Base-by-base conservation (phyloP, 2,797 vertebrate species). In the Gouania willdenowi region DNA sequence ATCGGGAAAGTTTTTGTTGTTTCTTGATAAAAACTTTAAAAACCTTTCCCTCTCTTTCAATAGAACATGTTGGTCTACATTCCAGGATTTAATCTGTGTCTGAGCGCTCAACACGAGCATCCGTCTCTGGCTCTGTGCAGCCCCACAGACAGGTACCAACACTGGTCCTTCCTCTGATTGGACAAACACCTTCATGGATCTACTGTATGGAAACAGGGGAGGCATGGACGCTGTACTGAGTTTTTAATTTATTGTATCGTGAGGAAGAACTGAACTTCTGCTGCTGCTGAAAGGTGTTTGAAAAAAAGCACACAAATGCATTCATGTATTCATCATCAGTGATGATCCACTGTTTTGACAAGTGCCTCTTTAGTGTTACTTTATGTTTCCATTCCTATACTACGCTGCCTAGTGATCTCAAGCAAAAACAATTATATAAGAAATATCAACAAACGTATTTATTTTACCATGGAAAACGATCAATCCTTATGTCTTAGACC, bases 21-120 rank as follows among this genome's bases (percentile, higher is more conserved):
- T 20, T 4, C n/a, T n/a, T n/a, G n/a, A n/a, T n/a, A n/a, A n/a
- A n/a, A n/a, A n/a, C n/a, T n/a, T n/a, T n/a, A n/a, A n/a, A n/a
- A n/a, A n/a, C n/a, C n/a, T n/a, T 20, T 6, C 34, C 2, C 16
- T 16, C 8, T 70, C 26, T 51, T 29, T 42, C 45, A 82, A 30
- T 60, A 99, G 97, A 92, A 94, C 77, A 91, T 92, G 84, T 83
- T 92, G 46, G 52, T 98, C 21, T 93, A 87, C 82, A 90, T 90
- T 48, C 79, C 89, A 40, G 85, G 75, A 21, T 68, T 83, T 50
- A 90, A 81, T 41, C 66, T 90, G 92, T 99, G 97, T 84, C 91
- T 99, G 71, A 93, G 84, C 25, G 91, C 91, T 46, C 90, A 82
- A 3, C 87, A 87, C 26, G 87, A 92, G 20, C 89, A 91, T 74